A percentile compares a stretch with the other conserved stretches of the same genome.
These are phyloP conservation scores for Manis pentadactyla DNA, from an alignment of 2,797 vertebrate species.

Conservation along the genomic window DNA sequence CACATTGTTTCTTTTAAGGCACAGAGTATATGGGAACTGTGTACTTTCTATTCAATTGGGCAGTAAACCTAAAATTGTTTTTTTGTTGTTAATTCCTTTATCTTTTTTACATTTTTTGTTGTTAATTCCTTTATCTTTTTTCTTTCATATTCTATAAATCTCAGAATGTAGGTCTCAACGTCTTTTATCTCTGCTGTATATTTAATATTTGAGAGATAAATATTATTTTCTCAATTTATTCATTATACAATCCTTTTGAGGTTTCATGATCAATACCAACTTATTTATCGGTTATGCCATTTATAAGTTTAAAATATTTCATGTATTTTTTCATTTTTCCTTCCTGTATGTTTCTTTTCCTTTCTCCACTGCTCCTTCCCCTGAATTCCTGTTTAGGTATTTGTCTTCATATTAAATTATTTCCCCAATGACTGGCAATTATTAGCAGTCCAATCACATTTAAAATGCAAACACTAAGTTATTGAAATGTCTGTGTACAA, in stretches of 20 bases:
- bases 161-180: neutral
- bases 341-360: neutral
- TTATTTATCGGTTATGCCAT: neutral
- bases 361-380: fast-evolving
- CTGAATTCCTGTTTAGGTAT: neutral
- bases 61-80: too few species aligned
- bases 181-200: neutral
- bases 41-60: too few species aligned
- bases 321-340: neutral
- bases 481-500: neutral
- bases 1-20: too few species aligned
- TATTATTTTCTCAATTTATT: neutral
- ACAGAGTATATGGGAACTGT: too few species aligned
- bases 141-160: neutral
- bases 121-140: neutral
- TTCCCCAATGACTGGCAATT: neutral
- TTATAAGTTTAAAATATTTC: neutral
- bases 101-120: too few species aligned
- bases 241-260: neutral
- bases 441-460: neutral
- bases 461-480: neutral
- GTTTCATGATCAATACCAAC: neutral
- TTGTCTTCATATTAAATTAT: neutral
- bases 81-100: too few species aligned
- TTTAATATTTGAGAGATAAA: neutral